Evolutionary conservation across 2,888 invertebrate species (phyloP), one percentile per base, ranked within the genome.

Genomic region (Scaeva pyrastri): DNA sequence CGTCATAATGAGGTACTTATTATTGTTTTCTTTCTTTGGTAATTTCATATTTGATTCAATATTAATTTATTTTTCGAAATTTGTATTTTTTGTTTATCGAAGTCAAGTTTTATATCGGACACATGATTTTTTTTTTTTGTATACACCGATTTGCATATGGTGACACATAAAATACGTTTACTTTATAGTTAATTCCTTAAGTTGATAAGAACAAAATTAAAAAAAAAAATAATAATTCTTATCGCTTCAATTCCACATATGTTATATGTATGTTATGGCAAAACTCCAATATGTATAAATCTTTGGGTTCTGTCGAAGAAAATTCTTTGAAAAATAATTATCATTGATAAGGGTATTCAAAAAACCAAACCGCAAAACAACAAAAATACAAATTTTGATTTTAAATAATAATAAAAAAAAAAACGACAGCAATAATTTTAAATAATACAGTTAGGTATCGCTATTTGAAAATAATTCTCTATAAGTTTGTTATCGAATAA

Each of bases 401-500:
- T n/a, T 48, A 36, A 76, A 48, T 58, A 31, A 48, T 19, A 52
- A 23, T 1, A 71, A 71, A 71, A 72, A 62, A 12, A 39, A 39
- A 36, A 39, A 62, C 56, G n/a, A n/a, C 16, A 78, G 43, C 52
- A 14, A 14, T 36, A 55, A 45, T 64, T 66, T 23, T 66, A 58
- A 55, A 74, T 55, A 72, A 76, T 31, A n/a, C n/a, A 45, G 26
- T 77, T 86, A 31, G 31, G 31, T 81, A 86, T 81, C 85, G 48
- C 76, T 19, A 31, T 60, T n/a, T 16, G 39, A 58, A 60, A 75
- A n/a, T n/a, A n/a, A 52, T 77, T 86, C 82, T 71, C 82, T 70
- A 82, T 86, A 86, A 70, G 78, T n/a, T 82, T 68, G 86, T 86
- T 86, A 86, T 86, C 86, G 86, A 86, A 78, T 82, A 77, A 78